Base-by-base conservation (phyloP, 2,113 vertebrate genomes). In the Perccottus glenii region DNA sequence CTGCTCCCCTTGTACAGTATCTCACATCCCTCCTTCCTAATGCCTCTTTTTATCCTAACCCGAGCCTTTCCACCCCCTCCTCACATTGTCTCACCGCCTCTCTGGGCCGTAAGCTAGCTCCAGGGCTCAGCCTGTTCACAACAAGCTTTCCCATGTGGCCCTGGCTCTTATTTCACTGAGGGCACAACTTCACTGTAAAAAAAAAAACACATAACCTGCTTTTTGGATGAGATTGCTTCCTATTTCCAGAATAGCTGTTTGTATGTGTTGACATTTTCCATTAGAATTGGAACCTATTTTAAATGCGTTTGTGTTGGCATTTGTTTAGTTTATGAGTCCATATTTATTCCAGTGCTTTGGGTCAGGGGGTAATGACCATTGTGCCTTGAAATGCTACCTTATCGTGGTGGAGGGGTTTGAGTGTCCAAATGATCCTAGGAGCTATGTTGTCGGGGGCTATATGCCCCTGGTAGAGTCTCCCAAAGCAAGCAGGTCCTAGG, bases 91-190 rank as follows among this genome's bases (percentile, higher is more conserved):
- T 27, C 19, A 27, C n/a, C n/a, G n/a, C n/a, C n/a, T 61, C 69
- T 50, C 48, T 40, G 1, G 49, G 60, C 60, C 44, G 14, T 2
- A 50, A 76, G 66, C 59, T 50, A 56, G 53, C 64, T 78, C 32
- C 6, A 0, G 61, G 36, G 69, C 57, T 66, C 36, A 12, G 69
- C 32, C 75, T 79, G 55, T 61, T 74, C 73, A 83, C 80, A 75
- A 70, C 75, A 80, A 84, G 60, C 66, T 47, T 59, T 81, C 78
- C 82, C 76, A 46, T 52, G 64, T 65, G 73, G 63, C 43, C 61
- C 16, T 40, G 11, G 14, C 9, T 74, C 63, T 59, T 35, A 15
- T 78, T 70, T 72, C 69, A 81, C 73, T 50, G 6, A 6, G 12
- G 68, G 66, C 76, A 62, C 38, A 45, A 59, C 40, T 27, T 50